phyloP scores from a whole-genome alignment of 1,140 invertebrate species.

The Drosophila funebris region DNA sequence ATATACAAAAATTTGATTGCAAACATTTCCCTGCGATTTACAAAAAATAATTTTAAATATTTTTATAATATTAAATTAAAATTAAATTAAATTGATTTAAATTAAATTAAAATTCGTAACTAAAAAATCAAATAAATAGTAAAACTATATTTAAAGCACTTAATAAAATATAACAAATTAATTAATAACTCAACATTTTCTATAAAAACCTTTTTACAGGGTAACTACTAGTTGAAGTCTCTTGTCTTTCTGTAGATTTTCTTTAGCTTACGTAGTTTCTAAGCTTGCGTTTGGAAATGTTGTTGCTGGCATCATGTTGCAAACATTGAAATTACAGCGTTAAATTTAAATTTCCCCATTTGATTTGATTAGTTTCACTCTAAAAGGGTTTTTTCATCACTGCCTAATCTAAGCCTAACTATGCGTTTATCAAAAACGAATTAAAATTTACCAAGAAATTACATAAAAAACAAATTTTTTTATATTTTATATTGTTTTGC shows the following conservation, averaged over 20 bases:
- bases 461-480: not conserved
- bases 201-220: not conserved
- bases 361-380: not conserved
- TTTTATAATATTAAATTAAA: too few relatives aligned
- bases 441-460: constrained; percentile 18
- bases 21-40: too few relatives aligned
- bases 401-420: not conserved
- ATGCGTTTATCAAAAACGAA: not conserved
- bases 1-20: too few relatives aligned
- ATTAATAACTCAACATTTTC: too few relatives aligned
- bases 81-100: too few relatives aligned
- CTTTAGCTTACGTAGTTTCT: too few relatives aligned
- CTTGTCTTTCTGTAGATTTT: too few relatives aligned
- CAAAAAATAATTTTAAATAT: too few relatives aligned
- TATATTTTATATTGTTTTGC: not conserved
- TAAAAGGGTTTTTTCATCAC: not conserved
- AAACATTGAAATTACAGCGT: not conserved
- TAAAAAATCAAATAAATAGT: not conserved
- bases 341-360: not conserved
- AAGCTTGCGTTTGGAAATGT: not conserved
- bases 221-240: not conserved
- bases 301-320: not conserved
- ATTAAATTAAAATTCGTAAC: too few relatives aligned
- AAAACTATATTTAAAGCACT: not conserved
- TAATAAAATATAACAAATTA: too few relatives aligned